A percentile compares a stretch with the other conserved stretches of the same genome.
Conservation (phyloP, 2,113 vertebrate species). For the Cathartes aura region DNA sequence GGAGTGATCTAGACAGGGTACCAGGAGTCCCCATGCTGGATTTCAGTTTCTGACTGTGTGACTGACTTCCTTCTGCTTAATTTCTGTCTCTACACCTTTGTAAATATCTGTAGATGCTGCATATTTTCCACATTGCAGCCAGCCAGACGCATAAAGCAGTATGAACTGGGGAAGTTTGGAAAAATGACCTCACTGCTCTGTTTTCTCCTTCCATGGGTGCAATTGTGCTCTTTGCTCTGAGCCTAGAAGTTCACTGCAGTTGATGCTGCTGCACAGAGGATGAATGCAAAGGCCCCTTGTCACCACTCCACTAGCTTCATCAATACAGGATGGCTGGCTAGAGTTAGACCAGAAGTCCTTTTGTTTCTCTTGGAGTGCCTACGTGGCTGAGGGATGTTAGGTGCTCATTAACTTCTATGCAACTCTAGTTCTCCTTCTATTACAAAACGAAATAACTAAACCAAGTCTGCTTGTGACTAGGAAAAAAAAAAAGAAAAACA, state of each 20-base stretch:
- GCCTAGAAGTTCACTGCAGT: neutral
- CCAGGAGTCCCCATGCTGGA: neutral
- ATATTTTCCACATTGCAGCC: neutral
- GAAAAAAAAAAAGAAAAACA: neutral
- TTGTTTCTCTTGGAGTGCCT: neutral
- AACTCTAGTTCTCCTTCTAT: neutral
- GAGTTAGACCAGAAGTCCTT: neutral
- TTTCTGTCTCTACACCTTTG: neutral
- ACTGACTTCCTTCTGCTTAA: neutral
- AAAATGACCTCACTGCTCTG: neutral
- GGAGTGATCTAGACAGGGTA: neutral
- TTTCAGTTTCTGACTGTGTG: neutral
- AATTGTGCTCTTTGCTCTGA: neutral
- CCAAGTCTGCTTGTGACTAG: constrained; percentile 7
- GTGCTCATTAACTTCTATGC: neutral
- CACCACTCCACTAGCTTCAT: neutral
- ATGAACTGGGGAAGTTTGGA: neutral
- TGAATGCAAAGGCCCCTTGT: neutral
- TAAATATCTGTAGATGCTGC: neutral
- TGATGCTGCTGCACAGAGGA: neutral
- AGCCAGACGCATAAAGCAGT: neutral
- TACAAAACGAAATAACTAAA: neutral
- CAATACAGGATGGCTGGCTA: neutral
- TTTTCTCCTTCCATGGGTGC: neutral
- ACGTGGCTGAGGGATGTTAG: neutral